A percentile compares a stretch with the other conserved stretches of the same genome.
phyloP scores from a whole-genome alignment of 2,888 invertebrate genomes.

The Heliconius hortense region DNA sequence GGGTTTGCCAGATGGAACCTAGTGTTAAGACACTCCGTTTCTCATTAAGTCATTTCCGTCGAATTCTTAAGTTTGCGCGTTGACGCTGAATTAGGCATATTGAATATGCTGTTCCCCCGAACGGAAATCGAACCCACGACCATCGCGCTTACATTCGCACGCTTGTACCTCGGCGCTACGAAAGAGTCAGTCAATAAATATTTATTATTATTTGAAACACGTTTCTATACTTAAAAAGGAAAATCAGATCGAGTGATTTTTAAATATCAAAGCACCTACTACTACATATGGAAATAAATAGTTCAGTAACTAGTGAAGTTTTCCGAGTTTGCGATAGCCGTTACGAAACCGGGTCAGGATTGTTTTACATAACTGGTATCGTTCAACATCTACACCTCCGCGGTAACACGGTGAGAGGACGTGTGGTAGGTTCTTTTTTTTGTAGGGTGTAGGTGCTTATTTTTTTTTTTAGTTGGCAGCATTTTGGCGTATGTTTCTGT shows the following conservation, averaged over 20 bases:
- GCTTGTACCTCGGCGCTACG: too few relatives aligned
- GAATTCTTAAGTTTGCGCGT: too few relatives aligned
- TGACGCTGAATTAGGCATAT: too few relatives aligned
- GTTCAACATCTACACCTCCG: constrained; percentile 3
- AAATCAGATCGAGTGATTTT: constrained; percentile 32
- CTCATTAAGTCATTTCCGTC: too few relatives aligned
- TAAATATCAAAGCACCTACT: constrained; percentile 34
- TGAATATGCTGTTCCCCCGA: too few relatives aligned
- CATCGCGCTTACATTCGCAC: too few relatives aligned
- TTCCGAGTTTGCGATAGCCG: constrained; percentile 42
- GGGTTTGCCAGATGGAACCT: too few relatives aligned
- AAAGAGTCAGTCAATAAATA: too few relatives aligned
- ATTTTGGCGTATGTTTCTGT: background rate
- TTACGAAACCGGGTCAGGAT: constrained; percentile 48
- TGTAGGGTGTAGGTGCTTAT: background rate
- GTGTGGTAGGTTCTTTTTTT: background rate
- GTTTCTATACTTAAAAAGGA: constrained; percentile 5
- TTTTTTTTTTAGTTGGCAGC: background rate
- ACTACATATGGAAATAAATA: constrained; percentile 34
- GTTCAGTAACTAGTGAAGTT: constrained; percentile 40
- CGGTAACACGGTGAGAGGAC: background rate
- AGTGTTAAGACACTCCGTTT: too few relatives aligned
- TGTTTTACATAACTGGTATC: constrained; percentile 53
- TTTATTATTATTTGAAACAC: too few relatives aligned
- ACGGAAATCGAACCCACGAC: too few relatives aligned